phyloP scores from a whole-genome alignment of 2,113 vertebrate genomes.

The Thunnus thynnus region DNA sequence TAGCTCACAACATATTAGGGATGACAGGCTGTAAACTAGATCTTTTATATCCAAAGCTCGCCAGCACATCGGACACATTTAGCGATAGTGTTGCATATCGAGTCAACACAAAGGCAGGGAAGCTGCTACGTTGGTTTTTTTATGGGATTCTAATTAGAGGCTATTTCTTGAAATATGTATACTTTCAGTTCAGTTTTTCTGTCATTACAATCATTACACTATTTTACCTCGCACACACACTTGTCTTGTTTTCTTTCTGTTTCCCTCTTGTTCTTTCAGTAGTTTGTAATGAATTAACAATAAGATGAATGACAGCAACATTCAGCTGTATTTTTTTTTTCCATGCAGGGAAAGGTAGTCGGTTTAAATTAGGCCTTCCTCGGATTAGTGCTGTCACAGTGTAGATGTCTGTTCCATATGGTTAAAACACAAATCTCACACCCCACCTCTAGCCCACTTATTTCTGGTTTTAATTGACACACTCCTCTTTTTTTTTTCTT shows the following conservation, averaged over 20 bases:
- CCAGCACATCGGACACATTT: conserved; percentile 44
- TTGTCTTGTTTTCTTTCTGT: conserved; percentile 50
- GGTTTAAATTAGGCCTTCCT: conserved; percentile 74
- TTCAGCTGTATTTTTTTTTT: conserved; percentile 29
- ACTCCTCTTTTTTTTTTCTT: conserved; percentile 56
- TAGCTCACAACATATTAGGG: conserved; percentile 72
- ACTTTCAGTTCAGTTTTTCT: conserved; percentile 36
- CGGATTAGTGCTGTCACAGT: conserved; percentile 73
- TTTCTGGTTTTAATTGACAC: conserved; percentile 81
- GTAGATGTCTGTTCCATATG: conserved; percentile 80
- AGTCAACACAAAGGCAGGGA: conserved; percentile 41
- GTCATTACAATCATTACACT: conserved; percentile 38
- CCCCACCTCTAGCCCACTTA: conserved; percentile 75
- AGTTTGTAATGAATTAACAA: conserved; percentile 55
- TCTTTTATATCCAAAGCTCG: conserved; percentile 59
- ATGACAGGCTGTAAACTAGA: conserved; percentile 69
- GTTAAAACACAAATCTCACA: conserved; percentile 78
- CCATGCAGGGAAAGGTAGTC: conserved; percentile 51
- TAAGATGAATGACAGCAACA: conserved; percentile 40
- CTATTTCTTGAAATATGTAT: conserved; percentile 19
- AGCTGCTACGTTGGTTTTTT: conserved; percentile 15
- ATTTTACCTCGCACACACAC: conserved; percentile 6
- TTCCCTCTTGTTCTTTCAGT: conserved; percentile 41
- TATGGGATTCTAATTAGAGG: conserved; percentile 43
- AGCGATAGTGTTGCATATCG: conserved; percentile 38